Evolutionary conservation across 1,140 invertebrate species (phyloP).

Genomic region (Holcopasites calliopsidis): DNA sequence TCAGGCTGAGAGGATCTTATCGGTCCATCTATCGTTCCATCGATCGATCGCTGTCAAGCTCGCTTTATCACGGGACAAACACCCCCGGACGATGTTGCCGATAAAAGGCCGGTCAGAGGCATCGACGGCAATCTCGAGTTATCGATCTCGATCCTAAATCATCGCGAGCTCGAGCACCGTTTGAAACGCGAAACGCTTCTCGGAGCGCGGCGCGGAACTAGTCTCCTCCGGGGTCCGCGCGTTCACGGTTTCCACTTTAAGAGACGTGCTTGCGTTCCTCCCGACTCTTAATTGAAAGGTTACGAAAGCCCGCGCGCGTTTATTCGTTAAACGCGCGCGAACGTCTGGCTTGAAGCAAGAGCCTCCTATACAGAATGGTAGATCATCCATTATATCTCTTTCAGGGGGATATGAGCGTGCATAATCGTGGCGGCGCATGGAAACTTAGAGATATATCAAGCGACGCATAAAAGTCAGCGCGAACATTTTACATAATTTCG

Average conservation of each 20-base stretch:
- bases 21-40: slow-evolving; percentile 20
- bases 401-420: not conserved
- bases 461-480: slow-evolving; percentile 13
- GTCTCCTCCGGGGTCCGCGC: not conserved
- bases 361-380: not conserved
- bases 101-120: slow-evolving; percentile 43
- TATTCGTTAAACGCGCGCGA: slow-evolving; percentile 38
- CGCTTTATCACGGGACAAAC: slow-evolving; percentile 41
- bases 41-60: slow-evolving; percentile 37
- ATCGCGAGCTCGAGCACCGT: slow-evolving; percentile 17
- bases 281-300: slow-evolving; percentile 58
- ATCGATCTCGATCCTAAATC: slow-evolving; percentile 59
- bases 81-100: slow-evolving; percentile 34
- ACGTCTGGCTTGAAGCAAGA: slow-evolving; percentile 2
- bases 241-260: slow-evolving; percentile 26
- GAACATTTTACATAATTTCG: slow-evolving; percentile 33
- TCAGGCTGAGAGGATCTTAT: slow-evolving; percentile 15
- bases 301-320: slow-evolving; percentile 50
- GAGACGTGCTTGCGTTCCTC: slow-evolving; percentile 21
- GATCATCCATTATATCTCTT: slow-evolving; percentile 28
- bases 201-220: not conserved
- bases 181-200: not conserved
- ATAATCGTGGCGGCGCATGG: slow-evolving; percentile 16
- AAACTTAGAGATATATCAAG: not conserved
- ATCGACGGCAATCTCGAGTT: slow-evolving; percentile 54